Conservation (phyloP, 2,888 invertebrate genomes). For the Oscheius onirici region DNA sequence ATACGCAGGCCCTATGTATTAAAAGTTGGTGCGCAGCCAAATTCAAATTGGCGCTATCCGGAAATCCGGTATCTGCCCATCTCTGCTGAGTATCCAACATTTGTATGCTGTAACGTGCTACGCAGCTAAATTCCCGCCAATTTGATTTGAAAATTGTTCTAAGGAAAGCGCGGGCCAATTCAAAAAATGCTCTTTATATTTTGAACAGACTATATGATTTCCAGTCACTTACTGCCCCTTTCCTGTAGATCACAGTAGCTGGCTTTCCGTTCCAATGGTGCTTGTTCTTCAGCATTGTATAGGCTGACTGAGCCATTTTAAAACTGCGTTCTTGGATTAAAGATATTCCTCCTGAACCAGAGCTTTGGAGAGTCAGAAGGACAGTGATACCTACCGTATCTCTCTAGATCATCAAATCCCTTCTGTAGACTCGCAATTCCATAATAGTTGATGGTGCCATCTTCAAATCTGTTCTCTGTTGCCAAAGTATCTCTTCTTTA, state of each 20-base stretch:
- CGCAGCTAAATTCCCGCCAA: too few species aligned
- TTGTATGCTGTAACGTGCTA: too few species aligned
- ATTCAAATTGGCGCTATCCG: too few species aligned
- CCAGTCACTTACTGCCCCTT: conserved; percentile 7
- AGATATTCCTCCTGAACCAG: conserved; percentile 53
- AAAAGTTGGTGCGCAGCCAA: too few species aligned
- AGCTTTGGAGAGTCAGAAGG: background rate
- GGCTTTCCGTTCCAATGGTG: conserved; percentile 42
- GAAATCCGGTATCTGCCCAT: too few species aligned
- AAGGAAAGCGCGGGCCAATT: too few species aligned
- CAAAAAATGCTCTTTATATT: too few species aligned
- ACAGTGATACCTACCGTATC: conserved; percentile 75
- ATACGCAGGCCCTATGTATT: too few species aligned
- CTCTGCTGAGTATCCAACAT: too few species aligned
- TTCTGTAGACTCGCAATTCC: conserved; percentile 84
- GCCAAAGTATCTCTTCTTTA: background rate
- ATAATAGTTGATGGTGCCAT: conserved; percentile 89
- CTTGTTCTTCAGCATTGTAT: conserved; percentile 36
- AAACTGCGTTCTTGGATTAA: conserved; percentile 45
- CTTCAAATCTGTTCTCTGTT: conserved; percentile 77
- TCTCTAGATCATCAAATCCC: conserved; percentile 83
- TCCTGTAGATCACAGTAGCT: conserved; percentile 44
- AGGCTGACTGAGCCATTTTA: conserved; percentile 24
- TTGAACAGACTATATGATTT: too few species aligned
- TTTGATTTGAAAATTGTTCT: too few species aligned